These are phyloP conservation scores for Therioaphis trifolii DNA, from an alignment of 2,888 invertebrate species.

Conservation along the genomic window DNA sequence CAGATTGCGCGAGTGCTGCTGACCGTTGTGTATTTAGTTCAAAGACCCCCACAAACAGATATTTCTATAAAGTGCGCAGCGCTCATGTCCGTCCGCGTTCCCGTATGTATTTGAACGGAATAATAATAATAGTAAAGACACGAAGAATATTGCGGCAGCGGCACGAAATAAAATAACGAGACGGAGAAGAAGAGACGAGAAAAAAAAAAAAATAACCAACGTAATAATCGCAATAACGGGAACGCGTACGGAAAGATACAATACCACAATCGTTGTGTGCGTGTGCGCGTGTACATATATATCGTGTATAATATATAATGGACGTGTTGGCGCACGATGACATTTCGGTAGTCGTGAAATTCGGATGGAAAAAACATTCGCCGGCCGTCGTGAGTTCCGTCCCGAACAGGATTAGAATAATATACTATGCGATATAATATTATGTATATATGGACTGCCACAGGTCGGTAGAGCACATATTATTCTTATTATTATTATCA, in stretches of 20 bases:
- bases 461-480: conserved; percentile 44
- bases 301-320: not conserved
- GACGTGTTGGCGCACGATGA: conserved; percentile 38
- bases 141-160: not conserved
- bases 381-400: conserved; percentile 34
- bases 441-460: not conserved
- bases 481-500: too few relatives aligned
- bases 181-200: not conserved
- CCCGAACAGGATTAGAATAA: conserved; percentile 28
- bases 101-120: conserved; percentile 33
- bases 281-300: not conserved
- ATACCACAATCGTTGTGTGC: not conserved
- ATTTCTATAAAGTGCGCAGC: not conserved
- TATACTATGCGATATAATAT: not conserved
- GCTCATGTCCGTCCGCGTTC: not conserved
- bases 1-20: not conserved
- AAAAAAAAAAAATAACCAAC: not conserved
- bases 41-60: conserved; percentile 40
- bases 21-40: conserved; percentile 47
- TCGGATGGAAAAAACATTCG: not conserved
- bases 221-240: conserved; percentile 59
- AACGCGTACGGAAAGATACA: conserved; percentile 34
- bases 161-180: conserved; percentile 2
- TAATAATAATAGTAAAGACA: conserved; percentile 20
- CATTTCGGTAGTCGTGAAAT: conserved; percentile 58